Evolutionary conservation across 1,140 invertebrate species (phyloP), one percentile per base, ranked within the genome.

Genomic region (Saccostrea glomerata): DNA sequence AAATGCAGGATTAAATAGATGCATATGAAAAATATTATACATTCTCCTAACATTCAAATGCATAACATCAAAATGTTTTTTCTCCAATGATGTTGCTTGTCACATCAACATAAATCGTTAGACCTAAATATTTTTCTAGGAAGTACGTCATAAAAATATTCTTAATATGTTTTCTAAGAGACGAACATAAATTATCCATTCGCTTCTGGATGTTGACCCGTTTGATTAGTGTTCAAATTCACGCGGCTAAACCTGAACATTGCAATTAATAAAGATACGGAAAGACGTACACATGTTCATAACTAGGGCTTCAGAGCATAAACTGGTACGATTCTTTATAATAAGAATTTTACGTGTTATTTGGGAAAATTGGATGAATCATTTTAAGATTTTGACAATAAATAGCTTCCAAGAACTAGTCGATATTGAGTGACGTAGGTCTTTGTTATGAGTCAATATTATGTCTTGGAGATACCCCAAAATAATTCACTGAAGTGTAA

Each of bases 401-500:
- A 63, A 63, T n/a, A 63, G 17, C 15, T n/a, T 63, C n/a, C 17
- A 0, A 63, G 58, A 20, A 63, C 17, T 6, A 63, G 58, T 20
- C 58, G 15, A 63, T 63, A 17, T 15, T 17, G 15, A n/a, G n/a
- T 63, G 58, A 63, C 58, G 58, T 63, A 5, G 58, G 17, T 63
- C n/a, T 63, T 63, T 20, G 17, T 17, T 63, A 20, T 63, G 17
- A n/a, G n/a, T 20, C n/a, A 6, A n/a, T 63, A 20, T 63, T 4
- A 63, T 63, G 58, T 63, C 17, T 63, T 63, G 17, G 17, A 63
- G 58, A 63, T 17, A 63, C n/a, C 58, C 58, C n/a, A 20, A 63
- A 63, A 63, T 63, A 63, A n/a, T 63, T 63, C n/a, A 63, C 58
- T 63, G n/a, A 63, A 63, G 17, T 63, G 58, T 63, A 63, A 63